Evolutionary conservation across 2,888 invertebrate species (phyloP).

Genomic region (Agapostemon virescens): DNA sequence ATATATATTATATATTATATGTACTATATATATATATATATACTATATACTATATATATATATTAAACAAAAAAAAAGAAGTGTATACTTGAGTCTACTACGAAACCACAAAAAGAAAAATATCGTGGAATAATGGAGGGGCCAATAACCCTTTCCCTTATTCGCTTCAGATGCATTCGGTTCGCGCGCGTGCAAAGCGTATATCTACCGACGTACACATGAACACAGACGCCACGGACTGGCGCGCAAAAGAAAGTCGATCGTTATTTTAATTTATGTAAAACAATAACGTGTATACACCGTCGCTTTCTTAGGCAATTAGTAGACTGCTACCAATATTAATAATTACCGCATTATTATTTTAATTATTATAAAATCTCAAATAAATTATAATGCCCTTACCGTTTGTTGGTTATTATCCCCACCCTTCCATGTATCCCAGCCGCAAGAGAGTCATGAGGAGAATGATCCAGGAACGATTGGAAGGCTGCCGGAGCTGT

Average conservation of each 20-base stretch:
- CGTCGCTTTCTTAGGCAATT: conserved; percentile 71
- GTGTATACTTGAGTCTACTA: conserved; percentile 56
- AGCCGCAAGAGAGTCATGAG: no score
- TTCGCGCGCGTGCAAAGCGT: conserved; percentile 43
- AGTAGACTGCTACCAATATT: conserved; percentile 71
- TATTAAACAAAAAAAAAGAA: conserved; percentile 24
- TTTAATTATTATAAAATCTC: conserved; percentile 70
- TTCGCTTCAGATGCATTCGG: conserved; percentile 15
- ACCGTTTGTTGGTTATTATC: not conserved
- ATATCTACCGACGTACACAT: no score
- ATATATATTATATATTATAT: conserved; percentile 35
- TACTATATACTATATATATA: no score
- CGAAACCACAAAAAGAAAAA: not conserved
- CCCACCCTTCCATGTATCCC: not conserved
- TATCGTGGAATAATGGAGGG: not conserved
- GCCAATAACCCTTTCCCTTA: not conserved
- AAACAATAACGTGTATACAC: conserved; percentile 65
- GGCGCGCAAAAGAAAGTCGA: conserved; percentile 55
- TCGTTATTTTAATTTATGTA: conserved; percentile 69
- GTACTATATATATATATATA: no score
- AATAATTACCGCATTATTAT: conserved; percentile 65
- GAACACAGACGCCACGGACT: conserved; percentile 34
- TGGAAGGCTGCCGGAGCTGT: no score
- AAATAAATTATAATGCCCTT: conserved; percentile 71
- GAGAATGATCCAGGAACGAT: no score